phyloP scores from a whole-genome alignment of 1,140 invertebrate species.

The Cydia strobilella region DNA sequence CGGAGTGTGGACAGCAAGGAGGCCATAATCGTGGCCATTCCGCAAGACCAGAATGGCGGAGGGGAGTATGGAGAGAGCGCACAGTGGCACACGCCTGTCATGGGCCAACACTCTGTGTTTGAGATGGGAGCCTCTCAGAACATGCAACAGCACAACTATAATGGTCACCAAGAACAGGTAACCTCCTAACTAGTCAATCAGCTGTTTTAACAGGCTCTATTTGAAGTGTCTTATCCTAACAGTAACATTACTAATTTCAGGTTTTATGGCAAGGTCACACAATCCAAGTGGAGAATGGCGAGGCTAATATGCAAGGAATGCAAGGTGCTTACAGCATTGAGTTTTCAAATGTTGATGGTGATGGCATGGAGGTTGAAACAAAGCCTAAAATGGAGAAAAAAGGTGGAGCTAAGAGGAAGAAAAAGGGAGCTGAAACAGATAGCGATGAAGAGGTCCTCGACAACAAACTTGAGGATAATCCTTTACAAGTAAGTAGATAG shows the following conservation, averaged over 20 bases:
- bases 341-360: conserved; percentile 65
- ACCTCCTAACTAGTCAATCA: background rate
- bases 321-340: conserved; percentile 62
- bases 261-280: conserved; percentile 83
- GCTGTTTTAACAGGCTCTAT: background rate
- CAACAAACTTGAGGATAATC: conserved; percentile 78
- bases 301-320: conserved; percentile 63
- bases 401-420: conserved; percentile 77
- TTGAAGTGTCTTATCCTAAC: background rate
- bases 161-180: conserved; percentile 76
- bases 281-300: conserved; percentile 80
- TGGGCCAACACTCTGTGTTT: conserved; percentile 78
- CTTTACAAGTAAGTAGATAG: conserved; percentile 60
- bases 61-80: conserved; percentile 78
- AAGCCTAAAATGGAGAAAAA: conserved; percentile 79
- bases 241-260: conserved; percentile 58
- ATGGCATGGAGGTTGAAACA: conserved; percentile 71
- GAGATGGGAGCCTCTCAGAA: conserved; percentile 66
- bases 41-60: conserved; percentile 67
- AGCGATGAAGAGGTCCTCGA: conserved; percentile 77
- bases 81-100: conserved; percentile 82
- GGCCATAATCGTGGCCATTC: conserved; percentile 77
- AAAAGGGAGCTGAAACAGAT: conserved; percentile 69
- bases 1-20: conserved; percentile 80
- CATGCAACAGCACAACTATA: conserved; percentile 73